These are phyloP conservation scores for Drosophila busckii DNA, from an alignment of 1,140 invertebrate species.

Conservation along the genomic window DNA sequence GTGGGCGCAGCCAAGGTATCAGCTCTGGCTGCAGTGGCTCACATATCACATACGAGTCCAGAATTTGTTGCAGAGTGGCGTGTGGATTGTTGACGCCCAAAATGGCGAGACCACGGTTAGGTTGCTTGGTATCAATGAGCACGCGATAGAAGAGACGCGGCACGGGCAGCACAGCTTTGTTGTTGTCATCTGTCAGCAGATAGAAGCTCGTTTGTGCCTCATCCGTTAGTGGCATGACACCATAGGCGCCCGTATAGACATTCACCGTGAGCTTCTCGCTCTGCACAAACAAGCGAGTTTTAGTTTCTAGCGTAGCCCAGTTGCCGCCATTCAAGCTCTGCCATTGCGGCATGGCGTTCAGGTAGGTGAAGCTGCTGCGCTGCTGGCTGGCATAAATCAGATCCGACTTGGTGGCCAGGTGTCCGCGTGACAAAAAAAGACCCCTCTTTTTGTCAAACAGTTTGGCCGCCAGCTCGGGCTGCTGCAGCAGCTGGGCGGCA, in stretches of 20 bases:
- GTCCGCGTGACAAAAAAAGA: conserved; percentile 79
- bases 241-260: conserved; percentile 82
- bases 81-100: conserved; percentile 83
- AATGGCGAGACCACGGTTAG: conserved; percentile 79
- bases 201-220: conserved; percentile 78
- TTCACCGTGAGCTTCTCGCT: conserved; percentile 66
- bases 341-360: conserved; percentile 84
- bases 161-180: conserved; percentile 77
- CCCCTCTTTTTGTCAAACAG: conserved; percentile 30
- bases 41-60: conserved; percentile 79
- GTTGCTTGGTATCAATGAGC: conserved; percentile 70
- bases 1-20: conserved; percentile 80
- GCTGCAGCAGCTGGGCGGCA: conserved; percentile 19
- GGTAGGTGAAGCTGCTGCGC: conserved; percentile 82
- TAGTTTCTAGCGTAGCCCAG: conserved; percentile 81
- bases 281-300: conserved; percentile 76
- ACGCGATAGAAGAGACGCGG: conserved; percentile 82
- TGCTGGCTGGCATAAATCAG: conserved; percentile 83
- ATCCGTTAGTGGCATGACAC: conserved; percentile 79
- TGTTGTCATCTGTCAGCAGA: conserved; percentile 76
- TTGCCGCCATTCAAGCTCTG: conserved; percentile 83
- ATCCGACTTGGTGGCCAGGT: conserved; percentile 84
- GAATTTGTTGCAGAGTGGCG: conserved; percentile 51
- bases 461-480: neutral
- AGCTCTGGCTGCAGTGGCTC: conserved; percentile 75